Evolutionary conservation across 2,797 vertebrate genomes (phyloP).

Genomic region (Arnoldichthys spilopterus): DNA sequence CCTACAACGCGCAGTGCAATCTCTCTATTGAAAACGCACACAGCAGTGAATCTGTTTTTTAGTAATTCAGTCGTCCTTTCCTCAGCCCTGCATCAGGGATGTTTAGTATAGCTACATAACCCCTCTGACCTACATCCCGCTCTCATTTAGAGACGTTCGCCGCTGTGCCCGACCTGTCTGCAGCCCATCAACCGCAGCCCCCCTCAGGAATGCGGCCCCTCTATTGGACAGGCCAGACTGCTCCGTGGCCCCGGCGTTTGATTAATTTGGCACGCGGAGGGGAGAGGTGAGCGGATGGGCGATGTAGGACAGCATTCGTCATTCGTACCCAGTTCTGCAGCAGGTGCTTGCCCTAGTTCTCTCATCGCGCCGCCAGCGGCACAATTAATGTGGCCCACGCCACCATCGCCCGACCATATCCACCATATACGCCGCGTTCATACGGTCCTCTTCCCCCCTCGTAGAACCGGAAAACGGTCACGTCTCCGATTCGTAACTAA

Average conservation of each 20-base stretch:
- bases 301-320: constrained; percentile 82
- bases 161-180: constrained; percentile 63
- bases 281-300: constrained; percentile 74
- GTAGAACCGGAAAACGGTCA: background rate
- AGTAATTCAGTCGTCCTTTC: background rate
- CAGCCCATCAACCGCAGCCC: constrained; percentile 1
- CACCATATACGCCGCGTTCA: background rate
- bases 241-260: constrained; percentile 70
- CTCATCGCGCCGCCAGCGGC: constrained; percentile 66
- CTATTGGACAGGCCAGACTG: constrained; percentile 64
- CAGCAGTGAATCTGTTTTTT: background rate
- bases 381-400: constrained; percentile 74
- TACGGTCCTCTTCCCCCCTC: background rate
- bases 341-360: constrained; percentile 81
- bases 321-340: constrained; percentile 81
- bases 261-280: constrained; percentile 72
- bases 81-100: background rate
- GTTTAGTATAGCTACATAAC: constrained; percentile 19
- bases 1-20: background rate
- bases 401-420: constrained; percentile 50
- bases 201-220: background rate
- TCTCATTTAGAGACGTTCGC: constrained; percentile 8
- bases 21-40: background rate
- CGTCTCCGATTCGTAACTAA: background rate
- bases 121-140: constrained; percentile 17